Evolutionary conservation across 2,113 vertebrate species (phyloP).

Genomic region (Gnathonemus echidnorhynchus): DNA sequence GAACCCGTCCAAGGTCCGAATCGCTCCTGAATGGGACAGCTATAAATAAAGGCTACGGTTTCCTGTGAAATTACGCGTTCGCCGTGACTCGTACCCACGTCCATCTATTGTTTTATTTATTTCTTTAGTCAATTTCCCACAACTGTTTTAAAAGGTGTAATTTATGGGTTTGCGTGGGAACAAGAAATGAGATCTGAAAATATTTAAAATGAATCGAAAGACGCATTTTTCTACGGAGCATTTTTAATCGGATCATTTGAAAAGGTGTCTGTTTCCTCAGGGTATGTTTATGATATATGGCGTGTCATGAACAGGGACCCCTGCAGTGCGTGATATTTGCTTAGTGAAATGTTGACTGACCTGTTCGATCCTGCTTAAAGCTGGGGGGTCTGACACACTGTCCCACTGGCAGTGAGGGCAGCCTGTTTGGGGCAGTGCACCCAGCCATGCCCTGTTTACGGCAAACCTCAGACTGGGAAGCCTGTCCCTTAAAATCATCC

Average conservation of each 20-base stretch:
- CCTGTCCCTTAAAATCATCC: neutral
- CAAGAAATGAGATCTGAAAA: neutral
- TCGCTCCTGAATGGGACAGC: neutral
- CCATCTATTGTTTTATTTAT: conserved; percentile 2
- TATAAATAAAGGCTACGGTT: neutral
- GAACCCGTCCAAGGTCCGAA: neutral
- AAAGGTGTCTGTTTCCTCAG: neutral
- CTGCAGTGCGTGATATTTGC: neutral
- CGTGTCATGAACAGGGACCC: neutral
- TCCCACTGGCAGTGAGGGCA: neutral
- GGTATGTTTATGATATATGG: neutral
- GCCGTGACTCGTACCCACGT: neutral
- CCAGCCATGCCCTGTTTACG: neutral
- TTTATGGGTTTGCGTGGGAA: neutral
- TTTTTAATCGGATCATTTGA: neutral
- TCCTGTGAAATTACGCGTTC: neutral
- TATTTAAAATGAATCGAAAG: neutral
- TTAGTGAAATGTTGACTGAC: neutral
- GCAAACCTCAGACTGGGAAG: neutral
- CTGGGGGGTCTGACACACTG: neutral
- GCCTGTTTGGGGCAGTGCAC: neutral
- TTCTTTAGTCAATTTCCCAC: neutral
- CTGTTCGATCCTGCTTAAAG: neutral
- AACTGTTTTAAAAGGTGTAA: neutral
- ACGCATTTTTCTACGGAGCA: neutral